Percentiles rank a stretch among this genome's conserved stretches.
Evolutionary conservation across 2,113 vertebrate genomes (phyloP).

Genomic region (Clarias batrachus): DNA sequence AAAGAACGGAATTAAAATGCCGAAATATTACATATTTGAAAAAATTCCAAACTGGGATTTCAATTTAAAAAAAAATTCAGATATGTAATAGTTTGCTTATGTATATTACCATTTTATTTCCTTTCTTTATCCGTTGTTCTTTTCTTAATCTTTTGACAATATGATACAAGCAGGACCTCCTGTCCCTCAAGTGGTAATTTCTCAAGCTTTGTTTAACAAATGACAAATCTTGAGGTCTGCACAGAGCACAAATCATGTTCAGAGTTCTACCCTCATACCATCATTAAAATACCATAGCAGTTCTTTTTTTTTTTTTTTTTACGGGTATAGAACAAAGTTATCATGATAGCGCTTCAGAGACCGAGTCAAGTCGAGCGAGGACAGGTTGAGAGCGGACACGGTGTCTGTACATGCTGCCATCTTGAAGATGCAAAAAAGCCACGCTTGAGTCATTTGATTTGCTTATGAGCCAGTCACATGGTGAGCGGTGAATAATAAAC

Average conservation of each 20-base stretch:
- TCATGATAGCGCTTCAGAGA: not conserved
- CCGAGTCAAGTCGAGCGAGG: not conserved
- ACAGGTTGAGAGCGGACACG: not conserved
- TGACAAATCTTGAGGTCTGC: not conserved
- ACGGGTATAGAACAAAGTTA: not conserved
- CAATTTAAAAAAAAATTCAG: not conserved
- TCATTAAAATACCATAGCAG: not conserved
- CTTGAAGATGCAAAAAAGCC: constrained; percentile 5
- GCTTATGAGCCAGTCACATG: constrained; percentile 18
- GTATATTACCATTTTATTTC: not conserved
- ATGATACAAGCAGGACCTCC: not conserved
- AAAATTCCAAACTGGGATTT: not conserved
- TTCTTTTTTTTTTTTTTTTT: not conserved
- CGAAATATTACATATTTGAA: too few relatives aligned
- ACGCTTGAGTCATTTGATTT: constrained; percentile 18
- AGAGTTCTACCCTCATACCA: too few relatives aligned
- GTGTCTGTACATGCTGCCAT: not conserved
- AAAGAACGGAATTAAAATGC: too few relatives aligned
- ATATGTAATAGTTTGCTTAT: not conserved
- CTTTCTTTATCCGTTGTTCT: not conserved
- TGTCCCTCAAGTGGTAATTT: not conserved
- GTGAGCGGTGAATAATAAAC: constrained; percentile 1
- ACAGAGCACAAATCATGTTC: not conserved
- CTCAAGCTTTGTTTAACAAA: constrained; percentile 15
- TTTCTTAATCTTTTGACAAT: not conserved